These are phyloP conservation scores for Megathymus violae DNA, from an alignment of 1,140 invertebrate species.

Conservation along the genomic window DNA sequence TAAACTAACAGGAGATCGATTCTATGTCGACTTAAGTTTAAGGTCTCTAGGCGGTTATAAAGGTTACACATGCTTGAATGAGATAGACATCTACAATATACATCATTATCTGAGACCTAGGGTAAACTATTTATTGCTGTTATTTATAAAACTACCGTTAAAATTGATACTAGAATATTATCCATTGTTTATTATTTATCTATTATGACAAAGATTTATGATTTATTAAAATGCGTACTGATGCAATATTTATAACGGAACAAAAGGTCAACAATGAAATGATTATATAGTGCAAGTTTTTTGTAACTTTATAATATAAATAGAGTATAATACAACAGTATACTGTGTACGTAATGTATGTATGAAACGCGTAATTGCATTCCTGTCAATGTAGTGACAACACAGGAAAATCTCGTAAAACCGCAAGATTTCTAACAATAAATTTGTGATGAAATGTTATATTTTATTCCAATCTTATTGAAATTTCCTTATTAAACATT, in stretches of 20 bases:
- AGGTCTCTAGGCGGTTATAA: slow-evolving; percentile 9
- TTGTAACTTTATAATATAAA: background rate
- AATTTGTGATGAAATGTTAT: slow-evolving; percentile 11
- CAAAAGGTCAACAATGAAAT: background rate
- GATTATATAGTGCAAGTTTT: background rate
- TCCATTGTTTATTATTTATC: slow-evolving; percentile 1
- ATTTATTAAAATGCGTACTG: background rate
- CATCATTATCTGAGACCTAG: slow-evolving; percentile 4
- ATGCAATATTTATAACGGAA: background rate
- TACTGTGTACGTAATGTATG: background rate
- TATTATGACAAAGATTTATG: background rate
- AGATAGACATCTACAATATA: background rate
- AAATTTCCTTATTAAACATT: slow-evolving; percentile 8
- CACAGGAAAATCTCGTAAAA: slow-evolving; percentile 20
- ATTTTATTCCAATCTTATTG: background rate
- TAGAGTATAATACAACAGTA: background rate
- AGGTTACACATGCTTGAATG: slow-evolving; percentile 5
- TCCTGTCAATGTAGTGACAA: background rate
- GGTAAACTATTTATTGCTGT: background rate
- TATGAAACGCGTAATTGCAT: background rate
- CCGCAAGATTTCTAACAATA: slow-evolving; percentile 1
- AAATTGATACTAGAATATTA: slow-evolving; percentile 8
- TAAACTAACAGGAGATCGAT: slow-evolving; percentile 1
- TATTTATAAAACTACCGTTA: background rate
- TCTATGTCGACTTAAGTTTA: background rate